phyloP scores from a whole-genome alignment of 1,140 invertebrate species.

The Heliconius nattereri region DNA sequence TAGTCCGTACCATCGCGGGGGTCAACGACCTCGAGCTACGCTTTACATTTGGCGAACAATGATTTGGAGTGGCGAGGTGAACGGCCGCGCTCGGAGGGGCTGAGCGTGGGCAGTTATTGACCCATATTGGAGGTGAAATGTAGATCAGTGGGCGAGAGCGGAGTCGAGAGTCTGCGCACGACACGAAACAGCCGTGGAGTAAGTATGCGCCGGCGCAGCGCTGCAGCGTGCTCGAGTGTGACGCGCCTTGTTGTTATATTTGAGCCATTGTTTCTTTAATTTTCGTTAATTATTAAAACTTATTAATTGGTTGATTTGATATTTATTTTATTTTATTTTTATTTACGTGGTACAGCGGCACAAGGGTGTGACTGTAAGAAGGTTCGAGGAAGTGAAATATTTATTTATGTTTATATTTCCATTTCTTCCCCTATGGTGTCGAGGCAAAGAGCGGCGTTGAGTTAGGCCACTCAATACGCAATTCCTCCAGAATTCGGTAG shows the following conservation, averaged over 20 bases:
- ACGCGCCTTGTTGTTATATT: background rate
- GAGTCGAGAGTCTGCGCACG: constrained; percentile 57
- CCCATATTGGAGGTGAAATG: constrained; percentile 80
- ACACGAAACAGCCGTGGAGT: constrained; percentile 46
- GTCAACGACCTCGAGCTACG: constrained; percentile 65
- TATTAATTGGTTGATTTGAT: too few relatives aligned
- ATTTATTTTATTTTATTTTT: too few relatives aligned
- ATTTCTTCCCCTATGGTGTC: too few relatives aligned
- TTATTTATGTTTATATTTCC: too few relatives aligned
- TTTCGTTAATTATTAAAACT: background rate
- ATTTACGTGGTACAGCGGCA: too few relatives aligned
- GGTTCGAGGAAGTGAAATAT: too few relatives aligned
- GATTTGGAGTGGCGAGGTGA: constrained; percentile 79
- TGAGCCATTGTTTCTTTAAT: background rate
- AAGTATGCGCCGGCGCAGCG: constrained; percentile 46
- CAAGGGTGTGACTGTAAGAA: too few relatives aligned
- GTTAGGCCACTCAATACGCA: too few relatives aligned
- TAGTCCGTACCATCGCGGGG: constrained; percentile 54
- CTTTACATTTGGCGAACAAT: constrained; percentile 80
- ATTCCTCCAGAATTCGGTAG: too few relatives aligned
- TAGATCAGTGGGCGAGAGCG: constrained; percentile 80
- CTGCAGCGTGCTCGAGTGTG: background rate
- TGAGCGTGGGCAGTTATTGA: constrained; percentile 80
- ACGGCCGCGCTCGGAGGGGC: constrained; percentile 75
- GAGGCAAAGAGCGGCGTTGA: too few relatives aligned